Percentiles rank a stretch among this genome's conserved stretches.
Conservation (phyloP, 2,888 invertebrate species). For the Agrochola macilenta region DNA sequence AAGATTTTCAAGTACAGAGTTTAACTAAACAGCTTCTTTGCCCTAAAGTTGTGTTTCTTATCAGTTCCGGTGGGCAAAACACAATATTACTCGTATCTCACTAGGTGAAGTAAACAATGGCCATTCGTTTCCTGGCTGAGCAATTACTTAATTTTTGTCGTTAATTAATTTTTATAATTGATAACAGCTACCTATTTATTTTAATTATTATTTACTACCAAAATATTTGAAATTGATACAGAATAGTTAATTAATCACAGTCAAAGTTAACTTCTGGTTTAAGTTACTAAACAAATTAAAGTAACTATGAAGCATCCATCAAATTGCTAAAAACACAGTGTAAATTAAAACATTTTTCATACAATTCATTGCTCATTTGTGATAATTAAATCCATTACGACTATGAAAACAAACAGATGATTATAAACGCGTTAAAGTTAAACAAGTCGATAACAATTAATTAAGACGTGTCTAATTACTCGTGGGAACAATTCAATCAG, state of each 20-base stretch:
- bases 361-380: slow-evolving; percentile 21
- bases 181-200: slow-evolving; percentile 18
- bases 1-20: slow-evolving; percentile 29
- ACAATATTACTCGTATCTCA: slow-evolving; percentile 54
- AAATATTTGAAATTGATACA: slow-evolving; percentile 24
- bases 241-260: slow-evolving; percentile 38
- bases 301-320: background rate
- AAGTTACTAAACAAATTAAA: background rate
- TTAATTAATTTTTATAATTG: slow-evolving; percentile 53
- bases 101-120: slow-evolving; percentile 51
- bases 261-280: slow-evolving; percentile 10
- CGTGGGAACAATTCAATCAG: slow-evolving; percentile 45
- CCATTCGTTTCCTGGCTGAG: slow-evolving; percentile 48
- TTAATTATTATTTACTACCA: slow-evolving; percentile 3
- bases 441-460: slow-evolving; percentile 49
- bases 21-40: slow-evolving; percentile 17
- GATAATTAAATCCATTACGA: slow-evolving; percentile 29
- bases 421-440: slow-evolving; percentile 32
- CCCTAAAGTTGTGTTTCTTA: slow-evolving; percentile 32
- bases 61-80: slow-evolving; percentile 48
- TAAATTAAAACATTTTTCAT: slow-evolving; percentile 1
- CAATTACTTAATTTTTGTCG: slow-evolving; percentile 48
- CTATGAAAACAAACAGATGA: slow-evolving; percentile 32
- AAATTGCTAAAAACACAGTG: background rate
- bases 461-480: slow-evolving; percentile 44